Conservation (phyloP, 2,113 vertebrate species). For the Cottus gobio region DNA sequence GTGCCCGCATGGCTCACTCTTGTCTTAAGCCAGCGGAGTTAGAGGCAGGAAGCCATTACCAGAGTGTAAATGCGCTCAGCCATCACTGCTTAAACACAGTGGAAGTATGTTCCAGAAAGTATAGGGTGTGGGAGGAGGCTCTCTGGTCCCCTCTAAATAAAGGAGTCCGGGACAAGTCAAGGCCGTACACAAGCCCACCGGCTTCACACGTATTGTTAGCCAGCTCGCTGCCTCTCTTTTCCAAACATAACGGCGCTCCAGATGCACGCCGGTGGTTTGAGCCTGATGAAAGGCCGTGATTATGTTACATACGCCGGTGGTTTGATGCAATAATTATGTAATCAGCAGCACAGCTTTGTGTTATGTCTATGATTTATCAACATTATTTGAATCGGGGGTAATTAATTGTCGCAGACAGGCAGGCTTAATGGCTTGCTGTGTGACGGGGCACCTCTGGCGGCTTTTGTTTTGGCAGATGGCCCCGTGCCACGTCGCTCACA, state of each 20-base stretch:
- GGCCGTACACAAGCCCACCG: background rate
- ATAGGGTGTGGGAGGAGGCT: constrained; percentile 10
- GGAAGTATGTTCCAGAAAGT: constrained; percentile 58
- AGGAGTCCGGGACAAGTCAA: constrained; percentile 34
- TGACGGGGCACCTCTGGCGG: constrained; percentile 61
- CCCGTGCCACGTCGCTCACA: constrained; percentile 49
- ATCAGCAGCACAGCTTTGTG: constrained; percentile 74
- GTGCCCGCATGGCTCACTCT: constrained; percentile 37
- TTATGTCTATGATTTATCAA: constrained; percentile 70
- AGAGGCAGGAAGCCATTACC: constrained; percentile 81
- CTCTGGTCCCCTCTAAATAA: constrained; percentile 31
- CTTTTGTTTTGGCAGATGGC: constrained; percentile 73
- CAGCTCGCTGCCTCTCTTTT: constrained; percentile 39
- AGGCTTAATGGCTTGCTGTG: constrained; percentile 37
- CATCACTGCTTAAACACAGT: constrained; percentile 71
- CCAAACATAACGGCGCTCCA: constrained; percentile 69
- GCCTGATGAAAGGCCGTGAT: constrained; percentile 78
- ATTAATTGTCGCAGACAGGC: constrained; percentile 62
- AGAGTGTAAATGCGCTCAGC: constrained; percentile 79
- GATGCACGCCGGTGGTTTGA: constrained; percentile 70
- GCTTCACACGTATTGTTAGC: constrained; percentile 40
- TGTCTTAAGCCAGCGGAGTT: constrained; percentile 67
- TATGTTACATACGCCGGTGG: constrained; percentile 76
- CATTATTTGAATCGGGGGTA: constrained; percentile 66
- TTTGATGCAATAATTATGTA: constrained; percentile 78